A percentile compares a stretch with the other conserved stretches of the same genome.
Conservation (phyloP, 2,888 invertebrate genomes). For the Embidobia sp. region DNA sequence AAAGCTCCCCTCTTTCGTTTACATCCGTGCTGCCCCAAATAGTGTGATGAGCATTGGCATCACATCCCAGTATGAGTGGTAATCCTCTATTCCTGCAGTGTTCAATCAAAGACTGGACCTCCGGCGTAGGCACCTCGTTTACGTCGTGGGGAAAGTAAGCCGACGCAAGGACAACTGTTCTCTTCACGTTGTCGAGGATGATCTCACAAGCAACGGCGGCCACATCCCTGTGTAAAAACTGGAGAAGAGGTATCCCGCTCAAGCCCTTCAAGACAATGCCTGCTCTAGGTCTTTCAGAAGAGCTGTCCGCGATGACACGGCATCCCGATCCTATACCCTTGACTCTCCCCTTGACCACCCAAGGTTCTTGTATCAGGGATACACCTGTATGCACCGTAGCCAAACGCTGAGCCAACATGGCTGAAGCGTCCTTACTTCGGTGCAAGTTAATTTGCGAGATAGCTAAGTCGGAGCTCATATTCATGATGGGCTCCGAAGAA, state of each 20-base stretch:
- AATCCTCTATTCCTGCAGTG: background rate
- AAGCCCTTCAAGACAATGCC: no score
- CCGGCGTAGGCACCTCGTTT: background rate
- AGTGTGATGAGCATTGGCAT: background rate
- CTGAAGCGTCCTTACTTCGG: slow-evolving; percentile 31
- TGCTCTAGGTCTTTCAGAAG: no score
- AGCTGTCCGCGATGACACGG: background rate
- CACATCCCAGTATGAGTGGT: background rate
- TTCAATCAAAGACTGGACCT: background rate
- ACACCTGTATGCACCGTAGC: slow-evolving; percentile 18
- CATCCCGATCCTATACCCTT: background rate
- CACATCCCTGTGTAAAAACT: slow-evolving; percentile 3
- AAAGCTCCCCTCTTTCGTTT: background rate
- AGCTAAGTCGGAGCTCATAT: no score
- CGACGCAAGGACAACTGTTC: slow-evolving; percentile 4
- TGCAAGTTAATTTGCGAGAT: slow-evolving; percentile 43
- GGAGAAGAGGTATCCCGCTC: slow-evolving; percentile 3
- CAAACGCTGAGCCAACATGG: slow-evolving; percentile 19
- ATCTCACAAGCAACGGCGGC: slow-evolving; percentile 4
- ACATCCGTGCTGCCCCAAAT: background rate
- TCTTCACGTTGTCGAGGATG: background rate
- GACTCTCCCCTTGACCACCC: background rate
- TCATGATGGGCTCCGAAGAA: no score
- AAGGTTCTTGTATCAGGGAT: slow-evolving; percentile 20
- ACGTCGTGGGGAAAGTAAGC: slow-evolving; percentile 13